These are phyloP conservation scores for Patella depressa DNA, from an alignment of 2,888 invertebrate genomes.

Conservation along the genomic window DNA sequence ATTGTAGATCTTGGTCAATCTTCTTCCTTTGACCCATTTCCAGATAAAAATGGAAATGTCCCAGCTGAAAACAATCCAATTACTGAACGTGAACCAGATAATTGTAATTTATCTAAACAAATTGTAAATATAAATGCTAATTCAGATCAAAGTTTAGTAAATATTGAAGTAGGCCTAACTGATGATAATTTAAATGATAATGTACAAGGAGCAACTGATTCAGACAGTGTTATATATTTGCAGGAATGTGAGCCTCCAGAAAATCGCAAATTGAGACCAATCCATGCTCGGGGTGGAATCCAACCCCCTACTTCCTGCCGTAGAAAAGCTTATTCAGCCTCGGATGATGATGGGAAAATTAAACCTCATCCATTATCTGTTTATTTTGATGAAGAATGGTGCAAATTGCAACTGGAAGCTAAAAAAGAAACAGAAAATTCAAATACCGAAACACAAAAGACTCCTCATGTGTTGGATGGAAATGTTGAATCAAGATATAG, in stretches of 20 bases:
- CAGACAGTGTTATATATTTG: not conserved
- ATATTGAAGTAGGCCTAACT: too few relatives aligned
- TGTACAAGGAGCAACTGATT: too few relatives aligned
- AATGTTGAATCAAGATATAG: not conserved
- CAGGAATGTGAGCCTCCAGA: not conserved
- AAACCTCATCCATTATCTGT: not conserved
- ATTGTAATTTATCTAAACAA: too few relatives aligned
- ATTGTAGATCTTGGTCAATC: too few relatives aligned
- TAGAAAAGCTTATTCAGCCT: not conserved
- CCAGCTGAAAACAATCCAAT: too few relatives aligned
- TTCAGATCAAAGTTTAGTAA: too few relatives aligned
- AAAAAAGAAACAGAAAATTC: not conserved
- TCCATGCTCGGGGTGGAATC: conserved; percentile 1
- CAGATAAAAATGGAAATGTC: too few relatives aligned
- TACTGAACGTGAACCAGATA: too few relatives aligned
- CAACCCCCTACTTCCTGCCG: not conserved
- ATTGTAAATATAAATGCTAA: too few relatives aligned
- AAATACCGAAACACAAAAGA: not conserved
- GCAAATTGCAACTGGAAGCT: not conserved
- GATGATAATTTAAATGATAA: too few relatives aligned
- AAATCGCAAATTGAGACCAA: not conserved
- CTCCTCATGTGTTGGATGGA: not conserved
- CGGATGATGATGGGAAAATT: not conserved
- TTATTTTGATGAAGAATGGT: not conserved
- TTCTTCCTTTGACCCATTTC: too few relatives aligned